These are phyloP conservation scores for Polyergus mexicanus DNA, from an alignment of 1,140 invertebrate genomes.

Conservation along the genomic window DNA sequence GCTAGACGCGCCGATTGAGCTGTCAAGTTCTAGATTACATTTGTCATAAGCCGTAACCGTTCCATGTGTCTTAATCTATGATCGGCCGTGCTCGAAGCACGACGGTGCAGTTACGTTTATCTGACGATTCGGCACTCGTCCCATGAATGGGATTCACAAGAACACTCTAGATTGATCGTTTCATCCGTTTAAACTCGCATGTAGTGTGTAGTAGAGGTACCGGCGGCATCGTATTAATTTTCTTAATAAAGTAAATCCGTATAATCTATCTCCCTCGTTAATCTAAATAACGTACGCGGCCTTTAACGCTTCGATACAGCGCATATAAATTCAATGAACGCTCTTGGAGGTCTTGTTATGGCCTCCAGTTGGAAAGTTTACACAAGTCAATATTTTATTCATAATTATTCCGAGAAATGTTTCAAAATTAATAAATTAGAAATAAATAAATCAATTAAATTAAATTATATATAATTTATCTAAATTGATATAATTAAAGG, in stretches of 20 bases:
- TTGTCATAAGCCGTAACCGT: slow-evolving; percentile 78
- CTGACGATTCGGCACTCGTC: slow-evolving; percentile 53
- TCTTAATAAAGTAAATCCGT: slow-evolving; percentile 42
- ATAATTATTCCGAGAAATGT: not conserved
- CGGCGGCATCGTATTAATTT: slow-evolving; percentile 47
- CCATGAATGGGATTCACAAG: slow-evolving; percentile 53
- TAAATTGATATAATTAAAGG: not conserved
- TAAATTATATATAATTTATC: not conserved
- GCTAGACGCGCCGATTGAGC: slow-evolving; percentile 72
- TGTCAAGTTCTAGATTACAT: slow-evolving; percentile 78
- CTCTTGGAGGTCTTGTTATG: not conserved
- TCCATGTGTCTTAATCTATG: slow-evolving; percentile 67
- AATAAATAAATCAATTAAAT: no score
- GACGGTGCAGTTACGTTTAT: slow-evolving; percentile 37
- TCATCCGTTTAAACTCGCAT: not conserved
- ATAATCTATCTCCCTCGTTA: slow-evolving; percentile 28
- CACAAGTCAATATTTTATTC: slow-evolving; percentile 24
- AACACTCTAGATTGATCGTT: slow-evolving; percentile 52
- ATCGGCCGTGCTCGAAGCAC: slow-evolving; percentile 57
- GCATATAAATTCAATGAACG: slow-evolving; percentile 33
- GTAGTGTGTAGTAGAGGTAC: not conserved
- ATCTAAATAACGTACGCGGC: slow-evolving; percentile 31
- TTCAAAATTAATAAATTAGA: not conserved
- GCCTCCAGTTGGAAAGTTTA: slow-evolving; percentile 18
- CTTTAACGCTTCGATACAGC: slow-evolving; percentile 25